Conservation (phyloP, 2,113 vertebrate species). For the Hydrolagus affinis region DNA sequence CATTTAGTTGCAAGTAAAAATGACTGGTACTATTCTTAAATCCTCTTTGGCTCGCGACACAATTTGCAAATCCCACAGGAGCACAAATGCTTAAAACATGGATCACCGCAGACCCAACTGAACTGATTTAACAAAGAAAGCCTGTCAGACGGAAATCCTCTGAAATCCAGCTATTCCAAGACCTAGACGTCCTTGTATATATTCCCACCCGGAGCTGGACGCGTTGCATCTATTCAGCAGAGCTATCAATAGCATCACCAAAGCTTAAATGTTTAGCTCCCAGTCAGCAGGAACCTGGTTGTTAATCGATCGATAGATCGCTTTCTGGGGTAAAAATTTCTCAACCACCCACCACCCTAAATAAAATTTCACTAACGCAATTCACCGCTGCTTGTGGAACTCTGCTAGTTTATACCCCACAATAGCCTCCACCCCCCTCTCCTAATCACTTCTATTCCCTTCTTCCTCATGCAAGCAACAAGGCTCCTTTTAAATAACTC, state of each 20-base stretch:
- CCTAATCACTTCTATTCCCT: too few relatives aligned
- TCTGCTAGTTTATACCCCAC: too few relatives aligned
- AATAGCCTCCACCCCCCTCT: too few relatives aligned
- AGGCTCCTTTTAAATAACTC: too few relatives aligned
- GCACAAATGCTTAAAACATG: conserved; percentile 5
- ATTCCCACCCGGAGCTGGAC: too few relatives aligned
- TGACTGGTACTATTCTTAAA: not conserved
- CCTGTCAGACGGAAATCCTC: not conserved
- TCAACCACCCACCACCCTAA: too few relatives aligned
- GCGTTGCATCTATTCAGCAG: too few relatives aligned
- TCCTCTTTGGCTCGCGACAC: not conserved
- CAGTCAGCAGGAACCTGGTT: not conserved
- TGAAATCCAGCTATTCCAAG: not conserved
- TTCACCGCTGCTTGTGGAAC: too few relatives aligned
- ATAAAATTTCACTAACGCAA: too few relatives aligned
- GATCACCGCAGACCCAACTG: not conserved
- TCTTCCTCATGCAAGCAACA: too few relatives aligned
- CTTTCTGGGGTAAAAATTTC: too few relatives aligned
- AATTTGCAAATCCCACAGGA: conserved; percentile 14
- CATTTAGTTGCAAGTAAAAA: not conserved
- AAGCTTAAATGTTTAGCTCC: too few relatives aligned
- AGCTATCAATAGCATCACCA: not conserved
- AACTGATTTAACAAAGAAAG: not conserved
- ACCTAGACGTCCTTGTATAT: not conserved
- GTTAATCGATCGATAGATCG: not conserved